Base-by-base conservation (phyloP, 2,797 vertebrate genomes). In the Pygocentrus nattereri region DNA sequence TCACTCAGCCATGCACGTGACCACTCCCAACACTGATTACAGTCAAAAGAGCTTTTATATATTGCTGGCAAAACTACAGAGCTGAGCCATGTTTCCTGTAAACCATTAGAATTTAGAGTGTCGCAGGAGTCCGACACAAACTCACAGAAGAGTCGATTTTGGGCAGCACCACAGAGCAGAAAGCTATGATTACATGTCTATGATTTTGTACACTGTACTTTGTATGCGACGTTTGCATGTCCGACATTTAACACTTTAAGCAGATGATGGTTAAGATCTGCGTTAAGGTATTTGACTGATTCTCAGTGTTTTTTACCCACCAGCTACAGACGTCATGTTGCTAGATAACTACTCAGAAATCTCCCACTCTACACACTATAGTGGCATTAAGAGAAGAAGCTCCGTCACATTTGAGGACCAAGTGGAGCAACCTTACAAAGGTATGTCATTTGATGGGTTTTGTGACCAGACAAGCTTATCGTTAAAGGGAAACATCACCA, bases 381-480 rank as follows among this genome's bases (percentile, higher is more conserved):
- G 92, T 11, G 92, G 95, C 1, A 93, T 93, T 86, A 96, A 95
- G 91, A 96, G 98, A 86, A 94, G 97, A 90, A 99, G 97, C 93
- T 99, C 97, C 0, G 98, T 98, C 86, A 98, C 98, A 0, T 99
- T 99, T 88, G 98, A 99, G 92, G 98, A 99, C 82, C 96, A 99
- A 92, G 93, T 98, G 89, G 98, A 99, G 67, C 95, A 95, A 80
- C 94, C 93, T 77, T 90, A 94, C 90, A 98, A 96, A 98, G 96
- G 97, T 98, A 89, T 88, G 82, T 21, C 15, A 76, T 59, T 70
- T 74, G 59, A 16, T 54, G 4, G 34, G 52, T 71, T 70, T 75
- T 54, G 23, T 23, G 7, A 59, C 27, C 27, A 62, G n/a, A 3
- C 4, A n/a, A 50, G 50, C 41, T 44, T 12, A 44, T 12, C 12